Evolutionary conservation across 2,888 invertebrate species (phyloP), one percentile per base, ranked within the genome.

Genomic region (Eilema griseolum): DNA sequence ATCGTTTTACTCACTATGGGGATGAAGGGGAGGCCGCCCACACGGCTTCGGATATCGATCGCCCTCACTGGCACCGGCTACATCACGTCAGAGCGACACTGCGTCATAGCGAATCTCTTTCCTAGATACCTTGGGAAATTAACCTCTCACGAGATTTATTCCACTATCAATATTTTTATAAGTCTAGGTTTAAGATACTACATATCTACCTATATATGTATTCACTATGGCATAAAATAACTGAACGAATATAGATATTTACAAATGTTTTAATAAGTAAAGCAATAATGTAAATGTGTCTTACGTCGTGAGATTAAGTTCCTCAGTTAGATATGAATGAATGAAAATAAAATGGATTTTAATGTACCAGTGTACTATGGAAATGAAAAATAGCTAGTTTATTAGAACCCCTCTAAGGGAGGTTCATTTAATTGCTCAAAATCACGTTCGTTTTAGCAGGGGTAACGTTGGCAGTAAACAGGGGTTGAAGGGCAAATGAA

Each of bases 1-100:
- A 81, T 86, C 75, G 76, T 79, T 82, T 82, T 81, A 83, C 73
- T 79, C 74, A 73, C 68, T 73, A 77, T 76, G 81, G 79, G 86
- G 85, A 84, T 83, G 84, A 83, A 85, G 87, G 87, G 88, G 89
- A 89, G 86, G 86, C 83, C 92, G 86, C 93, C 92, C 88, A 92
- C 93, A 87, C 90, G 86, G 85, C 80, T 79, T 76, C 79, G 80
- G 62, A 77, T 93, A 94, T 94, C 90, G 94, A 94, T 94, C 93
- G 91, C 83, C 85, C 83, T 86, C 85, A 77, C 84, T 79, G 91
- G 90, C 92, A 92, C 91, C 92, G 84, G 79, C 88, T 84, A 90
- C 93, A 92, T 92, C 93, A 90, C 93, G 92, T 92, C 93, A 91
- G 82, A 85, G 82, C 83, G 72, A 77, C 72, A 86, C 87, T 94